Conservation (phyloP, 2,888 invertebrate genomes). For the Agrenia bidenticulata region DNA sequence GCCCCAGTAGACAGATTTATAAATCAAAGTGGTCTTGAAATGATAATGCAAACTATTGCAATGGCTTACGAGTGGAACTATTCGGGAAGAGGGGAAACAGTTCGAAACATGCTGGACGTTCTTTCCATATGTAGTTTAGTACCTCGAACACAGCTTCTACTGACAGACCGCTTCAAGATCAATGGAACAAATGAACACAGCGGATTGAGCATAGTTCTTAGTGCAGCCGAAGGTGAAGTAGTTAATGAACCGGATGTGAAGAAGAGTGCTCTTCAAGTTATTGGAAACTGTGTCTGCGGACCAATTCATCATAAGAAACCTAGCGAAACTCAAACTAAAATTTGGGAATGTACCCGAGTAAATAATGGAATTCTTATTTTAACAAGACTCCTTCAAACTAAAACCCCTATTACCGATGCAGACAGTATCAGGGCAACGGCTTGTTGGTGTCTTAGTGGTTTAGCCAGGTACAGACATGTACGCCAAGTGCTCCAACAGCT, state of each 20-base stretch:
- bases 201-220: constrained; percentile 77
- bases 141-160: constrained; percentile 67
- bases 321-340: constrained; percentile 79
- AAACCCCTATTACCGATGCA: constrained; percentile 91
- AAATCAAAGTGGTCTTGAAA: constrained; percentile 58
- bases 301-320: constrained; percentile 73
- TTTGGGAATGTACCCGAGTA: constrained; percentile 91
- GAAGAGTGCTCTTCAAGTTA: constrained; percentile 71
- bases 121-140: constrained; percentile 86
- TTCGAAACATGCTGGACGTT: constrained; percentile 79
- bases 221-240: constrained; percentile 87
- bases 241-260: constrained; percentile 66
- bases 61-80: constrained; percentile 91
- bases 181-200: constrained; percentile 71
- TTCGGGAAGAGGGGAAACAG: constrained; percentile 79
- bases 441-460: constrained; percentile 86
- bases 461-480: constrained; percentile 75
- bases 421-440: constrained; percentile 91
- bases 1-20: constrained; percentile 83
- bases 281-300: constrained; percentile 92
- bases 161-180: constrained; percentile 63
- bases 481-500: constrained; percentile 49
- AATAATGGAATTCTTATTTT: constrained; percentile 94
- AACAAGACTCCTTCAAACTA: constrained; percentile 45
- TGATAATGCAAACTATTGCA: constrained; percentile 82